Evolutionary conservation across 2,113 vertebrate genomes (phyloP), one percentile per base, ranked within the genome.

Genomic region (Micromys minutus): DNA sequence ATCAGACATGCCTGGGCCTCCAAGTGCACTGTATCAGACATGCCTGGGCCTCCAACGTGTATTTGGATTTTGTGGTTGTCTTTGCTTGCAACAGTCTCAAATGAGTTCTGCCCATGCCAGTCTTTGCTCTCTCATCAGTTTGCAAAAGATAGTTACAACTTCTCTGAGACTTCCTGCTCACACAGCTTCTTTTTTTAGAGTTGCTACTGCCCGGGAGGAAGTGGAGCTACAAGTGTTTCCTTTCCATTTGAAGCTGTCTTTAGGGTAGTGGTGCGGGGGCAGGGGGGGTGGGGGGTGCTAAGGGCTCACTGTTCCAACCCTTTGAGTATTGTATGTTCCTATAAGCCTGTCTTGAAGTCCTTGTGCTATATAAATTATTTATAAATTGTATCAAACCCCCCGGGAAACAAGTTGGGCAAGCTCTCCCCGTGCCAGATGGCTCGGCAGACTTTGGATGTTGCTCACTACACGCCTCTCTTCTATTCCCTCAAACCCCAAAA

Each of bases 151-250:
- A 88, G 89, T 92, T 92, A 7, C 74, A 29, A 3, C 22, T 96
- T 89, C 55, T 85, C 95, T 50, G 87, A 47, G 94, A 96, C 85
- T 1, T 9, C 97, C 95, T 65, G 84, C 42, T 97, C 72, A 71
- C 84, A 36, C 57, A 63, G 77, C 10, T 91, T 92, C 96, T 98
- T 95, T 98, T 97, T 98, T 98, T 97, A 98, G 97, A 92, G 24
- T 39, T 88, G 50, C 80, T 77, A 67, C 95, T 96, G 94, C 97
- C 93, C n/a, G 94, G 90, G 86, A 98, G 98, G 98, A 98, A 98
- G 92, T 92, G 65, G 87, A 97, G 94, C 95, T 93, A 72, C 22
- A 31, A 96, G 94, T 88, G 57, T 97, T 98, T 98, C 97, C 98
- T 97, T 97, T 97, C 97, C 95, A 90, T 92, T 97, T 65, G 97